phyloP scores from a whole-genome alignment of 2,797 vertebrate species.

The Clarias pachynema region DNA sequence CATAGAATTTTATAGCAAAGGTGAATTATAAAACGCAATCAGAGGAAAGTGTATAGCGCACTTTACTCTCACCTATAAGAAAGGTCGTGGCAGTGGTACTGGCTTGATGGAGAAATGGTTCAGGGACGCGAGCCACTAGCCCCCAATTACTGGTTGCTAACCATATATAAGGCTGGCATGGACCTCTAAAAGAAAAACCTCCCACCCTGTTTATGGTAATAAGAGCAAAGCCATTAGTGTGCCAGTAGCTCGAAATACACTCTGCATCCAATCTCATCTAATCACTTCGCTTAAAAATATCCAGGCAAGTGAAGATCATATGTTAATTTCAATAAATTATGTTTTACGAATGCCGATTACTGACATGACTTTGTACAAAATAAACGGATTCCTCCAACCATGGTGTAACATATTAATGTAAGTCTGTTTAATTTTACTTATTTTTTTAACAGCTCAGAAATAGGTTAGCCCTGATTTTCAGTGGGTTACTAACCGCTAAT shows the following conservation, averaged over 20 bases:
- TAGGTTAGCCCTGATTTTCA: neutral
- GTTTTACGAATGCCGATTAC: neutral
- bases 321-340: constrained; percentile 43
- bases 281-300: constrained; percentile 52
- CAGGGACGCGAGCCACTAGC: constrained; percentile 34
- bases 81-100: constrained; percentile 37
- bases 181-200: constrained; percentile 22
- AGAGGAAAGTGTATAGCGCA: neutral
- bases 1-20: neutral
- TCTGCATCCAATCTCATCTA: constrained; percentile 38
- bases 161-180: constrained; percentile 54
- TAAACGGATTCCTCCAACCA: neutral
- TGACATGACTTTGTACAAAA: neutral
- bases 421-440: neutral
- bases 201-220: constrained; percentile 58
- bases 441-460: neutral
- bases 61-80: constrained; percentile 47
- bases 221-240: constrained; percentile 43
- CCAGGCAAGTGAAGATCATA: constrained; percentile 29
- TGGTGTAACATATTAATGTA: neutral
- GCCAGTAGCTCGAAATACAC: constrained; percentile 54
- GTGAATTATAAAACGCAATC: constrained; percentile 1
- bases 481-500: neutral
- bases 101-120: constrained; percentile 45
- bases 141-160: constrained; percentile 24